A percentile compares a stretch with the other conserved stretches of the same genome.
phyloP scores from a whole-genome alignment of 2,797 vertebrate genomes.

The Lates japonicus region DNA sequence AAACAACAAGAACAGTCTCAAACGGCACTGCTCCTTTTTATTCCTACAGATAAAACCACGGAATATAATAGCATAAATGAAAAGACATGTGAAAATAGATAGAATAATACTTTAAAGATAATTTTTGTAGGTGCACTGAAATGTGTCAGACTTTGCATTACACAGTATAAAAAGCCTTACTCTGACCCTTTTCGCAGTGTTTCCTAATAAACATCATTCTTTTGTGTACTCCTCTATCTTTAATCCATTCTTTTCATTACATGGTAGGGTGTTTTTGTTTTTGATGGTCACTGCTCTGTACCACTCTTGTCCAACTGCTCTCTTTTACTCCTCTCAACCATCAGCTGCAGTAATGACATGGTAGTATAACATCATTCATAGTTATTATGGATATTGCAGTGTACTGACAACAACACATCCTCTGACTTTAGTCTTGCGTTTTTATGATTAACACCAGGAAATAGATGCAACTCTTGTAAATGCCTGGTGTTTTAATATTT shows the following conservation, averaged over 20 bases:
- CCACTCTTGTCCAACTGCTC: too few species aligned
- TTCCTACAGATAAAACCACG: background rate
- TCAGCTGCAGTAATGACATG: slow-evolving; percentile 29
- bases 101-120: background rate
- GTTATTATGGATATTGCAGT: slow-evolving; percentile 34
- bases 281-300: too few species aligned
- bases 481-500: slow-evolving; percentile 69
- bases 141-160: background rate
- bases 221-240: slow-evolving; percentile 7
- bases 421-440: slow-evolving; percentile 64
- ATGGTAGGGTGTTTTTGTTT: background rate
- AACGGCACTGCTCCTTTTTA: background rate
- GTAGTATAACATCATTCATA: slow-evolving; percentile 13
- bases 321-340: slow-evolving; percentile 23
- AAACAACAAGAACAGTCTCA: background rate
- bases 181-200: slow-evolving; percentile 4
- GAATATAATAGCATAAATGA: background rate
- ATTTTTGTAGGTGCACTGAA: background rate
- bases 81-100: background rate
- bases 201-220: background rate
- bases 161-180: background rate
- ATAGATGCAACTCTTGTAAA: slow-evolving; percentile 77
- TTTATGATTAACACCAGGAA: slow-evolving; percentile 63
- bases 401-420: slow-evolving; percentile 48
- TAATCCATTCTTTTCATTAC: background rate